Percentiles rank a stretch among this genome's conserved stretches.
These are phyloP conservation scores for Amphibalanus amphitrite DNA, from an alignment of 1,140 invertebrate genomes.

Conservation along the genomic window DNA sequence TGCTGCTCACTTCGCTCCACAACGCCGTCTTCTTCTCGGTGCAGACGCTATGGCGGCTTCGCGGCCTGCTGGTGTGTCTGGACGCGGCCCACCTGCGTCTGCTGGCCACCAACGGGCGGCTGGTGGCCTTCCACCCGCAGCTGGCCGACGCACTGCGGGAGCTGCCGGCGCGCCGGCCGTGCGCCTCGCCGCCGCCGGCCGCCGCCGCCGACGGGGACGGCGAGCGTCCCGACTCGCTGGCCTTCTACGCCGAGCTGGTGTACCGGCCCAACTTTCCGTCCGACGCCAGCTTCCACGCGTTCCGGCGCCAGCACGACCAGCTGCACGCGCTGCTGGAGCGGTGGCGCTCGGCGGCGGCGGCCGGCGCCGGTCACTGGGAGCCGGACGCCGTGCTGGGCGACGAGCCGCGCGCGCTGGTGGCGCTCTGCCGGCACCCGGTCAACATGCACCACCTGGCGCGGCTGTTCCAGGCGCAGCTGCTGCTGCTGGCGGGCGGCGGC, in stretches of 20 bases:
- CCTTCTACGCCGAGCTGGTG: background rate
- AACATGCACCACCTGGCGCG: background rate
- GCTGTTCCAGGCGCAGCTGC: background rate
- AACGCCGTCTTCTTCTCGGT: background rate
- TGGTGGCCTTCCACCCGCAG: background rate
- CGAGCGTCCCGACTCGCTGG: background rate
- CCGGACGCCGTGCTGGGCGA: background rate
- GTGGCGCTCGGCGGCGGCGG: too few relatives aligned
- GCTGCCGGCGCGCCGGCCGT: too few relatives aligned
- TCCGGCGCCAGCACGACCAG: background rate
- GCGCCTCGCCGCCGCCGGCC: too few relatives aligned
- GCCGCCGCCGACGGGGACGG: background rate
- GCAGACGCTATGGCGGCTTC: background rate
- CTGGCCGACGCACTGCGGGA: background rate
- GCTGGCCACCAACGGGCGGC: background rate
- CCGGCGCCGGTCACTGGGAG: background rate
- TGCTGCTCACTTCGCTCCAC: background rate
- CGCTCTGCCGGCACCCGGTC: background rate
- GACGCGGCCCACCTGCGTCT: background rate
- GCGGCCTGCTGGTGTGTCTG: background rate
- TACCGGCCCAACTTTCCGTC: background rate
- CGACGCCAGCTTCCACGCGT: background rate
- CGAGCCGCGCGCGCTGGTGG: too few relatives aligned
- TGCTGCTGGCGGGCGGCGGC: too few relatives aligned
- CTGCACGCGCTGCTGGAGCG: background rate